These are phyloP conservation scores for Trissolcus brochymenae DNA, from an alignment of 2,888 invertebrate genomes.

Conservation along the genomic window DNA sequence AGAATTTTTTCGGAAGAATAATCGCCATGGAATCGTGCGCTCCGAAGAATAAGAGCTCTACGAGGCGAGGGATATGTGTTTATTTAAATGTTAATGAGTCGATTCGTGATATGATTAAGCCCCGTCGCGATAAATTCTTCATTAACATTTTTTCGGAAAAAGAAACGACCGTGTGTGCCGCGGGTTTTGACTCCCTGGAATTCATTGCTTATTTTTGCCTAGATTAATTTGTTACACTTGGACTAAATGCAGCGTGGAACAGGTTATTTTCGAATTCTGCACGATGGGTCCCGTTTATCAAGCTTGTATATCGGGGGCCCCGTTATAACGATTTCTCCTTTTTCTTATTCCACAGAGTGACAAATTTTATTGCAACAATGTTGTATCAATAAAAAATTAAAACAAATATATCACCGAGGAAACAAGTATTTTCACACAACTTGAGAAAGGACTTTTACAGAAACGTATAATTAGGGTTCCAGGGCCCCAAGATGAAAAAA, in stretches of 20 bases:
- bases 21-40: conserved; percentile 34
- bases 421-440: too few species aligned
- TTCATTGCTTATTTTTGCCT: neutral
- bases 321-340: too few species aligned
- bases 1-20: conserved; percentile 54
- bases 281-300: too few species aligned
- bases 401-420: too few species aligned
- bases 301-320: too few species aligned
- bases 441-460: too few species aligned
- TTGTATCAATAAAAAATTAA: too few species aligned
- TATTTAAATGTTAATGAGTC: conserved; percentile 58
- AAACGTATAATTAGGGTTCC: too few species aligned
- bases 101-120: conserved; percentile 42
- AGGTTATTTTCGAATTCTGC: conserved; percentile 4
- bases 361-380: too few species aligned
- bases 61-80: conserved; percentile 39
- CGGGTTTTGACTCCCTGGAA: conserved; percentile 12
- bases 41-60: conserved; percentile 50
- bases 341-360: too few species aligned
- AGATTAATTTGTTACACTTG: conserved; percentile 18
- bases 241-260: conserved; percentile 7
- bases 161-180: too few species aligned
- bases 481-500: too few species aligned
- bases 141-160: conserved; percentile 22
- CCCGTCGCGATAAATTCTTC: conserved; percentile 43